Conservation (phyloP, 2,113 vertebrate species). For the Eulacestoma nigropectus region DNA sequence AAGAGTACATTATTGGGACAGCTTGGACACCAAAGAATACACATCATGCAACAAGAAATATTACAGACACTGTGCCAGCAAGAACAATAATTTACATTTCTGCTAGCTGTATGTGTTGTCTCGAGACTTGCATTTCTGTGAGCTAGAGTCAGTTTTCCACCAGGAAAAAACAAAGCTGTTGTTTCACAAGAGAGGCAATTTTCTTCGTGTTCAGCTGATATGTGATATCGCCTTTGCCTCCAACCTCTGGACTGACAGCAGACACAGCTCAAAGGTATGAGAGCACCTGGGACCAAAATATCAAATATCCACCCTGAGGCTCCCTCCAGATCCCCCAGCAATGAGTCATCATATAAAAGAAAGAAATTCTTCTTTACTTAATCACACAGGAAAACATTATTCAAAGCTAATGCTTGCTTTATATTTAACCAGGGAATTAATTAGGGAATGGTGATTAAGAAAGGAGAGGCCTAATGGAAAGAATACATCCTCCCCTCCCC, state of each 20-base stretch:
- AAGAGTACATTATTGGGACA: background rate
- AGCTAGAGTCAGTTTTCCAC: background rate
- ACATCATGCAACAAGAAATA: background rate
- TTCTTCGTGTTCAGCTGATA: background rate
- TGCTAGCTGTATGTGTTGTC: background rate
- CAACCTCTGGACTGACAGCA: background rate
- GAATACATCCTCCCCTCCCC: slow-evolving; percentile 11
- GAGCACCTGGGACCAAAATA: slow-evolving; percentile 1
- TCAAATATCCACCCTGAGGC: slow-evolving; percentile 44
- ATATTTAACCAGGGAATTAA: slow-evolving; percentile 77
- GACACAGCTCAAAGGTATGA: slow-evolving; percentile 13
- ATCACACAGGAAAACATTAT: slow-evolving; percentile 70
- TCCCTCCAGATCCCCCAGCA: background rate
- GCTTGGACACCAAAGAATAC: background rate
- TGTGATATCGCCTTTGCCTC: background rate
- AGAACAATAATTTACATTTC: background rate
- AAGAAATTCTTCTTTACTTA: slow-evolving; percentile 67
- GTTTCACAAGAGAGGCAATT: background rate
- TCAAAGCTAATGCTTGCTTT: slow-evolving; percentile 68
- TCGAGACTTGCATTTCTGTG: background rate
- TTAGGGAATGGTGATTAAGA: slow-evolving; percentile 66
- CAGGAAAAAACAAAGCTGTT: background rate
- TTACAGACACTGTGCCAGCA: background rate
- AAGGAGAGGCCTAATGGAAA: slow-evolving; percentile 57
- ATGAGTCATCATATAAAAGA: slow-evolving; percentile 65